phyloP scores from a whole-genome alignment of 2,888 invertebrate genomes.

The Pachydiplax longipennis region DNA sequence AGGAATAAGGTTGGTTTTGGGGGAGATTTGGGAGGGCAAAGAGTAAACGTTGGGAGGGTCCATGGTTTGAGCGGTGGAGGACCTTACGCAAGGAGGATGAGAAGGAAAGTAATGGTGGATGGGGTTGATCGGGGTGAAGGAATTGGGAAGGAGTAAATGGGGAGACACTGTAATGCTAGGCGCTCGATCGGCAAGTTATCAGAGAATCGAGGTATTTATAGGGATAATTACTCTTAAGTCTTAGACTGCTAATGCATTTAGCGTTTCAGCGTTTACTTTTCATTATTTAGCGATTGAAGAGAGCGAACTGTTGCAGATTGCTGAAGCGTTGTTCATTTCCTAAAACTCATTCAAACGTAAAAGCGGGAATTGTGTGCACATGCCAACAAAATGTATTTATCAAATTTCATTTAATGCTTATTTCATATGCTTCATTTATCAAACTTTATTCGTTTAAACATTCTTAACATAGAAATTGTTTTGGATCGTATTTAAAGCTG shows the following conservation, averaged over 20 bases:
- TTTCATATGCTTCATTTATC: no score
- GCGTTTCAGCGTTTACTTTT: not conserved
- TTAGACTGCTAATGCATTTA: not conserved
- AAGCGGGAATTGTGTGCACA: no score
- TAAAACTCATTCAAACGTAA: no score
- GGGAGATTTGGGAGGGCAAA: not conserved
- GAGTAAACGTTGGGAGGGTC: not conserved
- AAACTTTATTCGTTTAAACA: no score
- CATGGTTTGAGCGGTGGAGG: not conserved
- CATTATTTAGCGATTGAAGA: no score
- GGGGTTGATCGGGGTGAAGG: not conserved
- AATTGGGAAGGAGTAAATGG: not conserved
- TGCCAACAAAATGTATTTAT: no score
- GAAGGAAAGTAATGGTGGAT: not conserved
- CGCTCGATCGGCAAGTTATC: slow-evolving; percentile 31
- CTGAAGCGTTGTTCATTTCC: not conserved
- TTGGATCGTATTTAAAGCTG: no score
- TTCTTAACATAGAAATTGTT: no score
- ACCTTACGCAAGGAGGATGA: not conserved
- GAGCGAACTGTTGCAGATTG: not conserved
- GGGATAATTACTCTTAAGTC: slow-evolving; percentile 22
- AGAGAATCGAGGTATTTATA: not conserved
- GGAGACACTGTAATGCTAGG: not conserved
- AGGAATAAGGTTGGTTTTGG: not conserved
- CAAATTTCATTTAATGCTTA: no score